Conservation (phyloP, 2,888 invertebrate genomes). For the Cheilosia soror region DNA sequence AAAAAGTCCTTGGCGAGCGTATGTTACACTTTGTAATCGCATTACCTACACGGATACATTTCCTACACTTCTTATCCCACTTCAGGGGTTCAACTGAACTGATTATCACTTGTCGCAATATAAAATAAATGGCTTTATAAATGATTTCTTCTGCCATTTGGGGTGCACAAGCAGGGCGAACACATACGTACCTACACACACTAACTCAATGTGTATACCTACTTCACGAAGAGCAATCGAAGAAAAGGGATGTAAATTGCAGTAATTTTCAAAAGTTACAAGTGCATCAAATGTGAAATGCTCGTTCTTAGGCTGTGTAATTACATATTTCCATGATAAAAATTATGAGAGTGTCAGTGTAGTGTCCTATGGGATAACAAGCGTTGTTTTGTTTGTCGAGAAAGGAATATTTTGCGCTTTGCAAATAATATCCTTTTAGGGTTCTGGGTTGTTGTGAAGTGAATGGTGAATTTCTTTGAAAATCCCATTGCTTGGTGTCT, state of each 20-base stretch:
- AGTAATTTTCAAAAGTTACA: conserved; percentile 38
- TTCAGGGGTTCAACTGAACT: conserved; percentile 61
- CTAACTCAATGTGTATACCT: neutral
- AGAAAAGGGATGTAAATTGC: conserved; percentile 43
- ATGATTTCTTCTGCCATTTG: conserved; percentile 49
- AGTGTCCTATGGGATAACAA: neutral
- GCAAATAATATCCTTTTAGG: no score
- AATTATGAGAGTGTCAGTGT: neutral
- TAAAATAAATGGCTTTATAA: conserved; percentile 72
- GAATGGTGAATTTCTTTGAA: no score
- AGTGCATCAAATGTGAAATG: conserved; percentile 50
- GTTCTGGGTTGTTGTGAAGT: no score
- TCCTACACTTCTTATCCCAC: neutral
- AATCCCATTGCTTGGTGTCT: no score
- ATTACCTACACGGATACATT: conserved; percentile 7
- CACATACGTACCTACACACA: conserved; percentile 9
- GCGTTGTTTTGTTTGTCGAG: neutral
- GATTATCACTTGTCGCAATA: conserved; percentile 66
- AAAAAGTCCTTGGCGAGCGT: conserved; percentile 50
- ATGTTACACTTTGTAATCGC: conserved; percentile 48
- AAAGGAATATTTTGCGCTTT: no score
- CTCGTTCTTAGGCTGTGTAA: conserved; percentile 13
- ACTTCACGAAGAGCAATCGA: conserved; percentile 3
- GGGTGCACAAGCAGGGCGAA: conserved; percentile 17
- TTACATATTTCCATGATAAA: conserved; percentile 20